Conservation (phyloP, 2,888 invertebrate genomes). For the Blastobasis adustella region DNA sequence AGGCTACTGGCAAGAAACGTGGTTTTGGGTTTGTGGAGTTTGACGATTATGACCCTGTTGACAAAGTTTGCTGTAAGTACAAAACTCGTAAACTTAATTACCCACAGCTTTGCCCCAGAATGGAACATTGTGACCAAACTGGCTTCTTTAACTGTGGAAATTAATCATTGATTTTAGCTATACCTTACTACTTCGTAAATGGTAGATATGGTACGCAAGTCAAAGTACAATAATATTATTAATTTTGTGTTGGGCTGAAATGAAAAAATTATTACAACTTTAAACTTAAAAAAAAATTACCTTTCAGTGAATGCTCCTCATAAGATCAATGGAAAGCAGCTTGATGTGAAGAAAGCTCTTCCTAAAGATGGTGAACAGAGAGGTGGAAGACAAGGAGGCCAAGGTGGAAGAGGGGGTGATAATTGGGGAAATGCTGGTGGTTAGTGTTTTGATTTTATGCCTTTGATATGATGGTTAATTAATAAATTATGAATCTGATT, state of each 20-base stretch:
- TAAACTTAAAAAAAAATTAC: not conserved
- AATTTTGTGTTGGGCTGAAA: not conserved
- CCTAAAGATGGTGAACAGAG: constrained; percentile 84
- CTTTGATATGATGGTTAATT: too few species aligned
- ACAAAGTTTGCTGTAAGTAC: constrained; percentile 94
- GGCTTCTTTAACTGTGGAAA: constrained; percentile 73
- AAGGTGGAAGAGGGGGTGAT: constrained; percentile 53
- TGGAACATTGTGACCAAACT: constrained; percentile 56
- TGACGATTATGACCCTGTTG: constrained; percentile 97
- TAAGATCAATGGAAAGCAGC: constrained; percentile 88
- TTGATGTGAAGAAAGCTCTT: constrained; percentile 95
- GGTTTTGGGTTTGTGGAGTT: constrained; percentile 98
- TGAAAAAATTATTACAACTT: not conserved
- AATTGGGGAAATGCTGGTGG: constrained; percentile 50
- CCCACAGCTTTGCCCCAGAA: constrained; percentile 70
- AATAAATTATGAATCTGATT: not conserved
- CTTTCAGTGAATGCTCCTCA: constrained; percentile 86
- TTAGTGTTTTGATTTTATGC: not conserved
- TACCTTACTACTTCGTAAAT: constrained; percentile 46
- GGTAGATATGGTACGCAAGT: constrained; percentile 65
- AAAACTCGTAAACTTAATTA: constrained; percentile 1
- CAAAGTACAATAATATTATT: constrained; percentile 39
- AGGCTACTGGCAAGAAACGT: constrained; percentile 93
- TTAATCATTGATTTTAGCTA: constrained; percentile 64
- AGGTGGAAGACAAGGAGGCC: constrained; percentile 64